Conservation (phyloP, 2,888 invertebrate genomes). For the Drosophila kanekoi region DNA sequence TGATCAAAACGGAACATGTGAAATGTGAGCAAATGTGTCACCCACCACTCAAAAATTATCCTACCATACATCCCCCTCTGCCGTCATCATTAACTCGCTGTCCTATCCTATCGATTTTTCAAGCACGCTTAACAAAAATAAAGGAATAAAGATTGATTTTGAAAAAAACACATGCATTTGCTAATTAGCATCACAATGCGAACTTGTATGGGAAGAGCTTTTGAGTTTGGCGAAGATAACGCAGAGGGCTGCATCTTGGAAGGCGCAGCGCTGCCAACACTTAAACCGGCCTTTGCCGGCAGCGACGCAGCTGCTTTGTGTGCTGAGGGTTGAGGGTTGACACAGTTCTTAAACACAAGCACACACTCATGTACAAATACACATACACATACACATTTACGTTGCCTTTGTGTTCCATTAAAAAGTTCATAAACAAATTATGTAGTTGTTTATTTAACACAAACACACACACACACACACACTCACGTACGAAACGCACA, state of each 20-base stretch:
- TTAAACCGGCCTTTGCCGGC: slow-evolving; percentile 56
- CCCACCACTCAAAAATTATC: slow-evolving; percentile 35
- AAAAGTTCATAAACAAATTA: slow-evolving; percentile 75
- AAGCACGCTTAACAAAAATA: slow-evolving; percentile 6
- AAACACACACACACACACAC: slow-evolving; percentile 29
- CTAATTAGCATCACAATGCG: slow-evolving; percentile 61
- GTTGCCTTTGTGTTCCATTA: slow-evolving; percentile 29
- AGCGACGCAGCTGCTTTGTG: slow-evolving; percentile 24
- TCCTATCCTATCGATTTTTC: slow-evolving; percentile 31
- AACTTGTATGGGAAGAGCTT: slow-evolving; percentile 20
- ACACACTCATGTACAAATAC: background rate
- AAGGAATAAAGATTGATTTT: slow-evolving; percentile 4
- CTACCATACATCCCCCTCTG: background rate
- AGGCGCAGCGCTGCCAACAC: slow-evolving; percentile 21
- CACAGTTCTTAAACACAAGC: slow-evolving; percentile 47
- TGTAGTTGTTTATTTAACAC: slow-evolving; percentile 65
- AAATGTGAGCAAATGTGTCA: slow-evolving; percentile 65
- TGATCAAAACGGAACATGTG: slow-evolving; percentile 63
- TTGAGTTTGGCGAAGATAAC: slow-evolving; percentile 22
- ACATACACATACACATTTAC: slow-evolving; percentile 6
- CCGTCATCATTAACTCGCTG: too few relatives aligned
- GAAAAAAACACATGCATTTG: slow-evolving; percentile 37
- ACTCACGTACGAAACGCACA: slow-evolving; percentile 20
- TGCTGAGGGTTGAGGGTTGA: slow-evolving; percentile 47
- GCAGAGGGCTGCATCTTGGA: slow-evolving; percentile 24